phyloP scores from a whole-genome alignment of 2,888 invertebrate genomes.

The Machimus rusticus region DNA sequence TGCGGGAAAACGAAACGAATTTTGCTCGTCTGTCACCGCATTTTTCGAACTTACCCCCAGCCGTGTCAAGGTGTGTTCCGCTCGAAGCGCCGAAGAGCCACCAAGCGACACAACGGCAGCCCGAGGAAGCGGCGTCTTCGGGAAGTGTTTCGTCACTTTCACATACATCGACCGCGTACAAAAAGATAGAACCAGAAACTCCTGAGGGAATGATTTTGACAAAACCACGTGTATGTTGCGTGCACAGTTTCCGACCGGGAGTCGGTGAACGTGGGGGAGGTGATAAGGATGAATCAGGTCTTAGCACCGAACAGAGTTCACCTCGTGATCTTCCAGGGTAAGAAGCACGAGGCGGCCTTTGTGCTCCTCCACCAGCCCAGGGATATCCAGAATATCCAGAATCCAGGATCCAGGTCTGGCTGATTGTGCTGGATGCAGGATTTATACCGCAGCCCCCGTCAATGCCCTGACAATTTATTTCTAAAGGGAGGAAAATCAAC shows the following conservation, averaged over 20 bases:
- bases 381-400: background rate
- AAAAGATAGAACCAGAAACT: background rate
- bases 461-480: slow-evolving; percentile 1
- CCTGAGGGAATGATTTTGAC: background rate
- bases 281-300: background rate
- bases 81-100: background rate
- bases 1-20: background rate
- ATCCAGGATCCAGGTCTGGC: background rate
- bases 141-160: background rate
- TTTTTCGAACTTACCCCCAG: background rate
- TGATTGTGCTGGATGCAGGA: background rate
- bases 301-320: background rate
- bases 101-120: background rate
- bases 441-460: background rate
- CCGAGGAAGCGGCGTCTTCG: background rate
- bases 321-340: background rate
- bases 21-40: background rate
- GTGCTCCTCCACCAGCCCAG: background rate
- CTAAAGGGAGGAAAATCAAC: background rate
- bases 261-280: background rate
- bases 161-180: background rate
- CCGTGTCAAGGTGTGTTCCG: background rate
- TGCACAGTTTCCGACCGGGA: background rate
- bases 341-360: background rate
- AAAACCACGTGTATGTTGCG: background rate